These are phyloP conservation scores for Crenuchus spilurus DNA, from an alignment of 2,797 vertebrate genomes.

Conservation along the genomic window DNA sequence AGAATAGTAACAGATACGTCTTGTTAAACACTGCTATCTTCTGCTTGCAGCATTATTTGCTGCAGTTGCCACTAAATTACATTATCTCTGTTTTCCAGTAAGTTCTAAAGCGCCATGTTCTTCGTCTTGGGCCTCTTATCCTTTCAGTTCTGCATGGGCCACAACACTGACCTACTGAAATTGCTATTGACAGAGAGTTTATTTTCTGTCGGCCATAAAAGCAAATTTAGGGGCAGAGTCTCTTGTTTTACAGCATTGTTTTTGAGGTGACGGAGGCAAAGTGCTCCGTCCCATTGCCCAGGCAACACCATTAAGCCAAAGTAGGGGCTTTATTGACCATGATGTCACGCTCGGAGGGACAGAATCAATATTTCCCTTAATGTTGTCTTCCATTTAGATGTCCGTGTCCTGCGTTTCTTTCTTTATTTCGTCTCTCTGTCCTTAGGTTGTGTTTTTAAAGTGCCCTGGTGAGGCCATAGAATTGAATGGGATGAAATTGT, in stretches of 20 bases:
- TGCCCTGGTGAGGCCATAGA: conserved; percentile 11
- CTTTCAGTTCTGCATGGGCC: conserved; percentile 37
- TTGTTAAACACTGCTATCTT: background rate
- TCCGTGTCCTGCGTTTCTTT: conserved; percentile 42
- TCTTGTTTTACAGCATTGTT: conserved; percentile 56
- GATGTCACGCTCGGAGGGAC: conserved; percentile 62
- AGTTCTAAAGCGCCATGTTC: background rate
- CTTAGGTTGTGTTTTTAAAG: conserved; percentile 44
- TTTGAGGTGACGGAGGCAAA: conserved; percentile 47
- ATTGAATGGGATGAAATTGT: conserved; percentile 31
- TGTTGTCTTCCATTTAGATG: conserved; percentile 64
- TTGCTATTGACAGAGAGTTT: conserved; percentile 62
- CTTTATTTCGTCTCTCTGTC: conserved; percentile 44
- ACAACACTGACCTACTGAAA: conserved; percentile 56
- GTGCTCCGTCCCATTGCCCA: conserved; percentile 57
- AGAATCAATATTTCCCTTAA: conserved; percentile 70
- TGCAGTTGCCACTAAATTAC: conserved; percentile 28
- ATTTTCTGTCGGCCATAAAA: conserved; percentile 62
- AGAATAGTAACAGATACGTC: background rate
- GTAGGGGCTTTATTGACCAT: conserved; percentile 65
- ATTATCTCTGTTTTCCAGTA: conserved; percentile 22
- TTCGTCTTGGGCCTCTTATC: conserved; percentile 5
- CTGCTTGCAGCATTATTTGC: background rate
- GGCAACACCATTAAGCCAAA: conserved; percentile 58
- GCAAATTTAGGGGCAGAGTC: conserved; percentile 52